phyloP scores from a whole-genome alignment of 53 echinoderm and acorn worm species.

The Mesocentrotus franciscanus region DNA sequence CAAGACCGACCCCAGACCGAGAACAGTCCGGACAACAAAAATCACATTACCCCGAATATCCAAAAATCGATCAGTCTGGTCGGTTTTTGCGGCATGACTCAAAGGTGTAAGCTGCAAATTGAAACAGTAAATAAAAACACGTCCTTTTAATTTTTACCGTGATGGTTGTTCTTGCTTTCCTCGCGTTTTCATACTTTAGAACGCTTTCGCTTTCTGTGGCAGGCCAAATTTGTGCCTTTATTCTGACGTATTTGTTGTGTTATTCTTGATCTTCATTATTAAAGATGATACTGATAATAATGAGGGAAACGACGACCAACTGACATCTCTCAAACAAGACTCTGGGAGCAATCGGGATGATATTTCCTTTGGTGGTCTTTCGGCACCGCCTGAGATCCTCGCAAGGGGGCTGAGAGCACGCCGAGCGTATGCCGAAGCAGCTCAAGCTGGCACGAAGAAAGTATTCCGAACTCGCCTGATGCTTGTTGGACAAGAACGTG shows the following conservation, averaged over 20 bases:
- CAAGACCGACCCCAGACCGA: too few relatives aligned
- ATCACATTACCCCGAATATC: too few relatives aligned
- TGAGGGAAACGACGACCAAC: not conserved
- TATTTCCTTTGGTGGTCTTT: slow-evolving; percentile 27
- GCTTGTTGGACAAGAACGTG: slow-evolving; percentile 70
- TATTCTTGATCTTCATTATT: not conserved
- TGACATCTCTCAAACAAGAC: not conserved
- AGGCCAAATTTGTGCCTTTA: not conserved
- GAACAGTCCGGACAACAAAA: too few relatives aligned
- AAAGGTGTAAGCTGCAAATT: too few relatives aligned
- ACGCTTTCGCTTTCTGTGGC: not conserved
- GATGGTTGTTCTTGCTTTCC: not conserved
- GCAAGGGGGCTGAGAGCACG: slow-evolving; percentile 58
- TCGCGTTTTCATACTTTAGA: not conserved
- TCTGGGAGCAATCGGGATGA: not conserved
- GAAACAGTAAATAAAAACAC: too few relatives aligned
- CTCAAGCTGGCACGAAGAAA: slow-evolving; percentile 63
- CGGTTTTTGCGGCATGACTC: too few relatives aligned
- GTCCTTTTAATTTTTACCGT: too few relatives aligned
- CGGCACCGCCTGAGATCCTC: slow-evolving; percentile 65
- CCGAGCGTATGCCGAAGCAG: slow-evolving; percentile 63
- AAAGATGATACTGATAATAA: not conserved
- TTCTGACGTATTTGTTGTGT: not conserved
- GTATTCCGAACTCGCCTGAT: slow-evolving; percentile 67
- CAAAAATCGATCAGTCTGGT: too few relatives aligned